phyloP scores from a whole-genome alignment of 2,113 vertebrate species.

The Notiomystis cincta region DNA sequence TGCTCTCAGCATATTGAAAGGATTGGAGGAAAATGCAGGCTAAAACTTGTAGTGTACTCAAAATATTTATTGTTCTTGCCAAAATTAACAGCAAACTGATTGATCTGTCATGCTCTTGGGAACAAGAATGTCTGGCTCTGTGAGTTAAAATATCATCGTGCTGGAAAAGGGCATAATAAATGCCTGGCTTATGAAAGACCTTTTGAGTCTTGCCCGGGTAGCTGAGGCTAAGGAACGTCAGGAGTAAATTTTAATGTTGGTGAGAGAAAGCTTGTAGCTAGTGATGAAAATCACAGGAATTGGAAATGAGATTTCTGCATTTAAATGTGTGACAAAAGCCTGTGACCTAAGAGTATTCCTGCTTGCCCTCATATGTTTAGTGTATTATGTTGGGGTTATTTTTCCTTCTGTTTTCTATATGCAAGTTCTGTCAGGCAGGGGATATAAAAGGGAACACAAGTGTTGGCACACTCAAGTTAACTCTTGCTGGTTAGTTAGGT shows the following conservation, averaged over 20 bases:
- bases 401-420: background rate
- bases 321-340: background rate
- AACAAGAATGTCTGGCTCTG: background rate
- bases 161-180: background rate
- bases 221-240: background rate
- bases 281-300: background rate
- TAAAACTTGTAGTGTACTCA: background rate
- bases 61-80: background rate
- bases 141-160: background rate
- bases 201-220: background rate
- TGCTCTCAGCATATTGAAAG: background rate
- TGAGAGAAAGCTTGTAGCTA: background rate
- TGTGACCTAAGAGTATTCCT: background rate
- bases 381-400: background rate
- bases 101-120: background rate
- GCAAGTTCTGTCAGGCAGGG: background rate
- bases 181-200: background rate
- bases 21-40: background rate
- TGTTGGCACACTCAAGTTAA: background rate
- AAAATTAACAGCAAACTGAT: constrained; percentile 4
- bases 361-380: background rate
- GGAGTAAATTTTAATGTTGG: background rate
- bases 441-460: background rate
- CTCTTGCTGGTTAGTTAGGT: background rate
- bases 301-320: background rate